Evolutionary conservation across 2,888 invertebrate species (phyloP).

Genomic region (Pollenia labialis): DNA sequence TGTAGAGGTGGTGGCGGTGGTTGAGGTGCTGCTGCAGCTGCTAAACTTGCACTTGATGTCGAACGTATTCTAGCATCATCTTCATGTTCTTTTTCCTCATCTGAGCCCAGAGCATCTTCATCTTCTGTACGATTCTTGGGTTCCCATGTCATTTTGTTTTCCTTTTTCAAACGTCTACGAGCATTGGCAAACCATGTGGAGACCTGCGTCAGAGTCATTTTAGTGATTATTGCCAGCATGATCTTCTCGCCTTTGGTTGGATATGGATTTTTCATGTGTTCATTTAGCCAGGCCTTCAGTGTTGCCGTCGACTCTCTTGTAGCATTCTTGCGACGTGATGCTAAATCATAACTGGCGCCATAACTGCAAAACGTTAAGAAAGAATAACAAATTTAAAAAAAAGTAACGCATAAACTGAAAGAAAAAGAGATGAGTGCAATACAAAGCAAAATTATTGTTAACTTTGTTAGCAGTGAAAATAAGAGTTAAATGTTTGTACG

Average conservation of each 20-base stretch:
- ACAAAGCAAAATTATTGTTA: constrained; percentile 71
- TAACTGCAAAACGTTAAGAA: constrained; percentile 87
- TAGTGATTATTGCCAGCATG: constrained; percentile 97
- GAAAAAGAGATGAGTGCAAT: constrained; percentile 68
- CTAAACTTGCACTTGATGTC: constrained; percentile 55
- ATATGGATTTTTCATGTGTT: constrained; percentile 98
- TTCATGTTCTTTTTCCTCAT: constrained; percentile 90
- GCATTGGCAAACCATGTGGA: constrained; percentile 99
- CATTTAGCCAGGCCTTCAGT: constrained; percentile 98
- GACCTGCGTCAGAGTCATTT: constrained; percentile 97
- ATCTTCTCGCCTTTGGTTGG: constrained; percentile 98
- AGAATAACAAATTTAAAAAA: constrained; percentile 9
- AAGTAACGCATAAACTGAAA: constrained; percentile 31
- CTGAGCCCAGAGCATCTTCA: constrained; percentile 91
- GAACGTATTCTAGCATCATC: constrained; percentile 62
- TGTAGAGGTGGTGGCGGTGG: constrained; percentile 37
- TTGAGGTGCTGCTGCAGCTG: constrained; percentile 30
- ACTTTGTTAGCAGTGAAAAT: constrained; percentile 71
- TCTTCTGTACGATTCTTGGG: constrained; percentile 96
- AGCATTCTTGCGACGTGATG: constrained; percentile 97
- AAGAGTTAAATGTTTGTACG: constrained; percentile 58
- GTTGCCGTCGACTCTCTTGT: constrained; percentile 99
- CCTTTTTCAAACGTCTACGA: constrained; percentile 95
- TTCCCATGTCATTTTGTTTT: constrained; percentile 99
- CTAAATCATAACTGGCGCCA: constrained; percentile 97